Conservation (phyloP, 2,888 invertebrate species). For the Hylaea fasciaria region DNA sequence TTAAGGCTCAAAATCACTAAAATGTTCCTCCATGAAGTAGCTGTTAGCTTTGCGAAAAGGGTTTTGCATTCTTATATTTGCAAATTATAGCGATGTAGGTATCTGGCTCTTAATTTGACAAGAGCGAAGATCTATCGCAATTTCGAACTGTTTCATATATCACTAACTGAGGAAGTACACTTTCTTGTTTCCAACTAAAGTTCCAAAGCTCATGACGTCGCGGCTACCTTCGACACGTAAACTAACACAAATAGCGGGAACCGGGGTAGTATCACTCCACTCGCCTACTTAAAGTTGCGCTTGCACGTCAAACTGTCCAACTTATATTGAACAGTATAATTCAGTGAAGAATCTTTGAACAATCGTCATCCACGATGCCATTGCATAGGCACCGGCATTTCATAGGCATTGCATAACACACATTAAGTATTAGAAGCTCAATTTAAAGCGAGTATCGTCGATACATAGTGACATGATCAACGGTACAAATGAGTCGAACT, state of each 20-base stretch:
- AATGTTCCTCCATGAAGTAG: too few relatives aligned
- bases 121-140: too few relatives aligned
- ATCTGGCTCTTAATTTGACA: too few relatives aligned
- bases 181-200: conserved; percentile 7
- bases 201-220: conserved; percentile 5
- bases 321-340: conserved; percentile 52
- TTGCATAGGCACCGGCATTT: not conserved
- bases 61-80: too few relatives aligned
- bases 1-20: too few relatives aligned
- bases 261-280: conserved; percentile 56
- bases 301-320: conserved; percentile 74
- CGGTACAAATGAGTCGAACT: not conserved
- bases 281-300: conserved; percentile 65
- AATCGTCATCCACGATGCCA: too few relatives aligned
- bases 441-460: too few relatives aligned
- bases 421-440: not conserved
- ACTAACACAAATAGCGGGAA: conserved; percentile 54
- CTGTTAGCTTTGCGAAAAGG: not conserved
- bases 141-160: conserved; percentile 2
- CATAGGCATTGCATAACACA: not conserved
- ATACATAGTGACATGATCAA: too few relatives aligned
- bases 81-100: too few relatives aligned
- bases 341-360: conserved; percentile 1
- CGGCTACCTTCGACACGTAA: conserved; percentile 26
- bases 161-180: not conserved